Evolutionary conservation across 2,888 invertebrate species (phyloP), one percentile per base, ranked within the genome.

Genomic region (Smittia aterrima): DNA sequence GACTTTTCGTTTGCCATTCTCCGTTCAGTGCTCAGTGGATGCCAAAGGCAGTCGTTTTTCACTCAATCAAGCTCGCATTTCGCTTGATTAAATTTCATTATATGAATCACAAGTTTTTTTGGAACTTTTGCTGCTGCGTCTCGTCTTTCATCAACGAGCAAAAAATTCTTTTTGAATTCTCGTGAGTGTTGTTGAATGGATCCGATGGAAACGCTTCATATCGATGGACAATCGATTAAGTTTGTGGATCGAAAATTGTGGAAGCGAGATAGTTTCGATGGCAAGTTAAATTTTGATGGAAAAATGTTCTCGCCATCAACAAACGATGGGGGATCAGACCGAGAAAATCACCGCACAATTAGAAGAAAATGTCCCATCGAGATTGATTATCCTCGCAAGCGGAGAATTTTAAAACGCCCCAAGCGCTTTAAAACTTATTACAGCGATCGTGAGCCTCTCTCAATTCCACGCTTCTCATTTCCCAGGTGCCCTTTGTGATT

Each of bases 351-450:
- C 11, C 22, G 20, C 40, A 24, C 3, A 13, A 13, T n/a, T 47
- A 58, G 58, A 18, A 18, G 58, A 32, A 70, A 70, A 27, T 54
- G 53, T 32, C 32, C 70, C 16, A 47, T 41, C 1, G 54, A 25
- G 9, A 18, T 70, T 25, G 70, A 70, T n/a, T 13, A 70, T 9
- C n/a, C 16, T 16, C 53, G 27, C 1, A 74, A 27, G 16, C 1
- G 74, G 40, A 74, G 27, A 66, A 66, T 74, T 53, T 20, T 74
- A 2, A 74, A 74, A 18, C 74, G 74, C 22, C 74, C 74, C 1
- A 74, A 66, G 20, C 25, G 7, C 13, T 74, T 74, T 66, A 66
- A 74, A 47, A 74, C 38, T 66, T 74, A 74, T 74, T 74, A 47
- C 47, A 47, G 62, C 11, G 66, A 66, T 4, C 24, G 74, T 24